Evolutionary conservation across 2,113 vertebrate genomes (phyloP).

Genomic region (Phycodurus eques): DNA sequence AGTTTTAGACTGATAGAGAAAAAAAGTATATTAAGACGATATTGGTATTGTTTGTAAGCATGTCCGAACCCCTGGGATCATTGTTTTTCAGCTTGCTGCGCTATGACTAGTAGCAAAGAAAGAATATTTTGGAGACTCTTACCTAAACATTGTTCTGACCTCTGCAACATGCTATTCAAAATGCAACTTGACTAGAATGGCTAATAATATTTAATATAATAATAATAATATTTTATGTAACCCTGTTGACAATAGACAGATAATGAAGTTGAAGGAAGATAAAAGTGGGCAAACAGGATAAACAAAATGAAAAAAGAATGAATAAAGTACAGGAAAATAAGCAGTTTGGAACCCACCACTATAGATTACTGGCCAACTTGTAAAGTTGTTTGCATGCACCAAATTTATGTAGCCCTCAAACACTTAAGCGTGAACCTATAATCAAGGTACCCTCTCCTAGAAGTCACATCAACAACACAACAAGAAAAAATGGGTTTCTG

Average conservation of each 20-base stretch:
- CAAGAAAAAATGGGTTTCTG: constrained; percentile 6
- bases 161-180: background rate
- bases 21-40: too few relatives aligned
- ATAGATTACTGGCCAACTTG: constrained; percentile 2
- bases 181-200: background rate
- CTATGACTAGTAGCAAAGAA: too few relatives aligned
- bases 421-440: constrained; percentile 10
- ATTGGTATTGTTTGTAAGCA: background rate
- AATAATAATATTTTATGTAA: background rate
- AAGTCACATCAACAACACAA: constrained; percentile 12
- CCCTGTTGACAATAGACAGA: background rate
- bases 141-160: background rate
- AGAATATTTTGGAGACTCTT: background rate
- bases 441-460: constrained; percentile 15
- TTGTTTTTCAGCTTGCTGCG: too few relatives aligned
- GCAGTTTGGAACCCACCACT: constrained; percentile 21
- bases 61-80: background rate
- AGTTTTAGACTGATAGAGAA: too few relatives aligned
- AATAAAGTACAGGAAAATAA: constrained; percentile 17
- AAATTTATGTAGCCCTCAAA: constrained; percentile 19
- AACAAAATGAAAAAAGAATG: constrained; percentile 7
- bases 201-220: background rate
- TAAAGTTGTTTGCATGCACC: constrained; percentile 21
- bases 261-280: background rate
- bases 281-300: constrained; percentile 2